These are phyloP conservation scores for Myiotriccus ornatus DNA, from an alignment of 2,797 vertebrate species.

Conservation along the genomic window DNA sequence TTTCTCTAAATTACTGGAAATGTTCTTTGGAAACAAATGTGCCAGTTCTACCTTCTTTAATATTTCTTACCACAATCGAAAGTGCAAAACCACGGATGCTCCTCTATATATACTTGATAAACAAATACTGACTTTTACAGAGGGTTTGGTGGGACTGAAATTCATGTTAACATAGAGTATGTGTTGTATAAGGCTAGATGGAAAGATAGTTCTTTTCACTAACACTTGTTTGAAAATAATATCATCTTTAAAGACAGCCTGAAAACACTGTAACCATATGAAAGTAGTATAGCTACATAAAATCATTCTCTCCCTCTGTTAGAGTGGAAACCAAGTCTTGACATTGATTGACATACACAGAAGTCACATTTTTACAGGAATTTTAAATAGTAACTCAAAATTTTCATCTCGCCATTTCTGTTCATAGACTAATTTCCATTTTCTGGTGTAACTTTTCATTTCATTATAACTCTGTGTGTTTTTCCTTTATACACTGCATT, in stretches of 20 bases:
- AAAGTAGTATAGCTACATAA: neutral
- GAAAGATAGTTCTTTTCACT: neutral
- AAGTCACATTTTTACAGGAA: neutral
- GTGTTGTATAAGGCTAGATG: neutral
- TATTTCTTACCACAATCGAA: neutral
- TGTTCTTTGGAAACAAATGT: neutral
- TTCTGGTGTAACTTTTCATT: conserved; percentile 59
- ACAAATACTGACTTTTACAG: neutral
- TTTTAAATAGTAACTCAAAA: neutral
- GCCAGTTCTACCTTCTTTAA: neutral
- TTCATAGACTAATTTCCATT: conserved; percentile 37
- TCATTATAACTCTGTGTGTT: conserved; percentile 40
- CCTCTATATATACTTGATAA: neutral
- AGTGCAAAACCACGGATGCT: neutral
- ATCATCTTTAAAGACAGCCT: neutral
- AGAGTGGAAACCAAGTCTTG: neutral
- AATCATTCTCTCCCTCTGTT: neutral
- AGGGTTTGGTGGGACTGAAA: neutral
- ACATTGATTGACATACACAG: neutral
- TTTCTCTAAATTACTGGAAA: neutral
- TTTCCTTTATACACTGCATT: neutral
- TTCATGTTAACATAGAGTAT: neutral
- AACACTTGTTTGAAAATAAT: neutral
- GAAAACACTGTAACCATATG: neutral
- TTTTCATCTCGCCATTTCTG: neutral